Evolutionary conservation across 2,888 invertebrate species (phyloP), one percentile per base, ranked within the genome.

Genomic region (Strigamia maritima): DNA sequence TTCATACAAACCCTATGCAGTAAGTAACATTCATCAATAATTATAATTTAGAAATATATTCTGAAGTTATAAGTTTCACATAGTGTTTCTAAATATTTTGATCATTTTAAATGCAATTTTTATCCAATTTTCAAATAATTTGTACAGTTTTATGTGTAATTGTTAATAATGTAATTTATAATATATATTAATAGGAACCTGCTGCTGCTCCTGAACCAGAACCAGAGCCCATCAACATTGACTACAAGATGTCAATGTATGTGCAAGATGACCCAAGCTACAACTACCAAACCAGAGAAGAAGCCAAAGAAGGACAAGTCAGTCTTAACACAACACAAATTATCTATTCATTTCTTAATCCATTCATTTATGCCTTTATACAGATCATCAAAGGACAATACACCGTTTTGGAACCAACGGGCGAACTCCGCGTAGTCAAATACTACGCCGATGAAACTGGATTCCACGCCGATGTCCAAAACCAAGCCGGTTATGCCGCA

Each of bases 371-470:
- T 14, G 2, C 10, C 31, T 79, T 78, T 24, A 6, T 40, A 3
- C 28, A 74, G 26, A 74, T 31, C 74, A 78, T 80, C 28, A 79
- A 76, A 22, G 80, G 80, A n/a, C 79, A 80, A 75, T 80, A 80
- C 78, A 80, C 80, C 14, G 80, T 80, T 16, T 40, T 79, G 78
- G 80, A 80, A 76, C 80, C 80, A 22, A 80, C 80, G 6, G 80
- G 80, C 24, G 80, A 80, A 75, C 76, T 80, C 44, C 80, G 80
- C n/a, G 76, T 80, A 19, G 80, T 80, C 28, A 80, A 80, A 22
- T 80, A 80, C 79, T 78, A 76, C 24, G 80, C 80, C 28, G 80
- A 80, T 65, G 80, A 80, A 28, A 76, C 78, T 40, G 80, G 80
- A 49, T 80, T 80, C 76, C 44, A 77, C 74, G 80, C 80, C 19